Evolutionary conservation across 2,797 vertebrate species (phyloP), one percentile per base, ranked within the genome.

Genomic region (Amblyraja radiata): DNA sequence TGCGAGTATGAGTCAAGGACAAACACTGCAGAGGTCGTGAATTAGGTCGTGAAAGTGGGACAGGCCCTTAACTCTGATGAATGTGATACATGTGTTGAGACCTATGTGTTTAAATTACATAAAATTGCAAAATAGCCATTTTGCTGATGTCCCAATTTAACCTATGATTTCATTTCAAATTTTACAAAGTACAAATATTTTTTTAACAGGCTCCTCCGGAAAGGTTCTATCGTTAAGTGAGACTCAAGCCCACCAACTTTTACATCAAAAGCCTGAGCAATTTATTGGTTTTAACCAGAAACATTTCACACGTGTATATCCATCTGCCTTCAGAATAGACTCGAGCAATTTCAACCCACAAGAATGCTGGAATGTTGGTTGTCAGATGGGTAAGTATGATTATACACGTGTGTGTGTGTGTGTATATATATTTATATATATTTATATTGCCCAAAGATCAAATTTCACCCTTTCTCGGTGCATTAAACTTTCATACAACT

Each of bases 321-420:
- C 99, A 1, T 99, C 99, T 0, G 99, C 98, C 93, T 99, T 99
- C 94, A 97, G 99, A 74, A 99, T 99, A 0, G 98, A 99, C 96
- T 99, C 99, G 84, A 99, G 98, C 95, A 99, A 99, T 95, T 99
- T 99, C 95, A 99, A 99, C 95, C 99, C 99, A 0, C 96, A 99
- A 94, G 97, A 98, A 5, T 99, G 99, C 95, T 99, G 99, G 99
- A 99, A 98, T 0, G 96, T 97, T 93, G 99, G 99, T 16, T 99
- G 98, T 95, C 99, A 99, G 94, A 93, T 99, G 94, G 99, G 99
- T 99, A 93, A 93, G 93, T 65, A 8, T 25, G 28, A 18, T 54
- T 54, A 46, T 46, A 46, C 46, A 46, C n/a, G 32, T 32, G 0
- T 32, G 32, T 32, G 32, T 32, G 32, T 32, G n/a, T n/a, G n/a